These are phyloP conservation scores for Heterohyrax brucei DNA, from an alignment of 2,797 vertebrate species.

Conservation along the genomic window DNA sequence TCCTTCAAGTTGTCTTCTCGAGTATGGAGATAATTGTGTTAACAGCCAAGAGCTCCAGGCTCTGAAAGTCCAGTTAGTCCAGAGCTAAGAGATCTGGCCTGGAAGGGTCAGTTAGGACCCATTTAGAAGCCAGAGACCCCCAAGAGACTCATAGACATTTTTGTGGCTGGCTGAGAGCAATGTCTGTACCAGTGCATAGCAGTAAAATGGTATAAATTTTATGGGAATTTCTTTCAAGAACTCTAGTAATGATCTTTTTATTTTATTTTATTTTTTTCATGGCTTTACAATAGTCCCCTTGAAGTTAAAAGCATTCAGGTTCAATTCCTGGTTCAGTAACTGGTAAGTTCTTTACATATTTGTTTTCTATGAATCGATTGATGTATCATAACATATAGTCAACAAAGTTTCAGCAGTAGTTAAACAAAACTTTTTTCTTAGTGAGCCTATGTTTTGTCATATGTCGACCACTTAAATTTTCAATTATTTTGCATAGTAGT, in stretches of 20 bases:
- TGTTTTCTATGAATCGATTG: neutral
- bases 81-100: conserved; percentile 67
- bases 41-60: conserved; percentile 90
- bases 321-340: neutral
- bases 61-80: conserved; percentile 92
- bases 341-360: neutral
- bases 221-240: neutral
- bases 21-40: conserved; percentile 95
- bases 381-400: neutral
- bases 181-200: neutral
- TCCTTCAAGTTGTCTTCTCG: conserved; percentile 84
- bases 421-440: neutral
- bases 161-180: neutral
- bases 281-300: neutral
- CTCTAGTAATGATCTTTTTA: neutral
- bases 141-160: too few relatives aligned
- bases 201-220: neutral
- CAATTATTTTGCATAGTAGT: neutral
- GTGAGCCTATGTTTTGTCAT: neutral
- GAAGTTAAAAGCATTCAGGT: neutral
- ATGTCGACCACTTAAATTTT: neutral
- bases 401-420: neutral
- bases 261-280: neutral
- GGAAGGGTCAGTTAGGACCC: fast-evolving
- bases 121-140: neutral